These are phyloP conservation scores for Madoqua kirkii DNA, from an alignment of 2,113 vertebrate genomes.

Conservation along the genomic window DNA sequence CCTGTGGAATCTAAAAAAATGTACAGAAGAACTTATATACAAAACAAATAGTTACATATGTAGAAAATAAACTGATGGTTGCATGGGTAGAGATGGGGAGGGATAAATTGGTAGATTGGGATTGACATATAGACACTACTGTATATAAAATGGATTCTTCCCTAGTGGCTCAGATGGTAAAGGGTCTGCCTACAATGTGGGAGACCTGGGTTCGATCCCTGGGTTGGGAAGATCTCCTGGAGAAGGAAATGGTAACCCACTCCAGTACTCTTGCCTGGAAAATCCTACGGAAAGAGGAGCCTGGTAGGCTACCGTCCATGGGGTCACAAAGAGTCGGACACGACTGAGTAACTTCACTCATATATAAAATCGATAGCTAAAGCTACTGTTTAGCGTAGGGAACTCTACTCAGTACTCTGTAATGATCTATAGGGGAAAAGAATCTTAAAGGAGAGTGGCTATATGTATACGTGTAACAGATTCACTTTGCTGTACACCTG, in stretches of 20 bases:
- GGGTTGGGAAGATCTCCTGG: no score
- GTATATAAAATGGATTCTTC: background rate
- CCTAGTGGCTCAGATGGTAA: no score
- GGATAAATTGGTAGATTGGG: background rate
- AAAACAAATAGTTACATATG: background rate
- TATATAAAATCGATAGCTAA: no score
- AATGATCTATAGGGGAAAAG: background rate
- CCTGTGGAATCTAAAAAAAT: background rate
- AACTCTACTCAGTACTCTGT: background rate
- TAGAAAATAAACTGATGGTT: background rate
- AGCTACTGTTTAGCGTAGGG: background rate
- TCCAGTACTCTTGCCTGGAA: no score
- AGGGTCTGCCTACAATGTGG: no score
- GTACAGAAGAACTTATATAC: background rate
- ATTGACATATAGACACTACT: background rate
- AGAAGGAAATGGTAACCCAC: no score
- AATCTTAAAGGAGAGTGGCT: background rate
- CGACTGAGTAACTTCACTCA: no score
- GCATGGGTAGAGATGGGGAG: background rate
- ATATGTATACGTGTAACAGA: background rate
- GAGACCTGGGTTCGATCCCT: no score
- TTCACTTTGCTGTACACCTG: background rate
- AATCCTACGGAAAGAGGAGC: no score
- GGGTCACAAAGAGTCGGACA: no score
- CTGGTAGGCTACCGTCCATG: no score